phyloP scores from a whole-genome alignment of 1,140 invertebrate species.

The Bombus terrestris region DNA sequence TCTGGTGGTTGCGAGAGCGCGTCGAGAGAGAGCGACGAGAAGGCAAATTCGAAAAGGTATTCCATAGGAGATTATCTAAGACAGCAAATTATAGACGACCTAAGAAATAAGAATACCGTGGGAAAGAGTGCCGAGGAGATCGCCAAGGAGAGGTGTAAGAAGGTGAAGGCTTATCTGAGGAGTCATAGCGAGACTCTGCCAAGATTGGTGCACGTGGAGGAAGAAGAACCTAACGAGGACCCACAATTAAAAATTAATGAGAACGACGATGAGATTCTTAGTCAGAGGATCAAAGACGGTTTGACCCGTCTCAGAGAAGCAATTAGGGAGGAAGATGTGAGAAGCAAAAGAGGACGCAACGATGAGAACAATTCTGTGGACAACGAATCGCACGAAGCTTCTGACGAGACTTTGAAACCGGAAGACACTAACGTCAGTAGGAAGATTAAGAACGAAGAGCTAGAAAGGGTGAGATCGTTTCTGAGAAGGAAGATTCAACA shows the following conservation, averaged over 20 bases:
- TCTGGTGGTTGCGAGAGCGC: conserved; percentile 28
- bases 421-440: no score
- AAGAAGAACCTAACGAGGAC: conserved; percentile 6
- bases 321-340: neutral
- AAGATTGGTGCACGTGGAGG: conserved; percentile 28
- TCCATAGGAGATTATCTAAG: conserved; percentile 72
- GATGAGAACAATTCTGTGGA: neutral
- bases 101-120: conserved; percentile 43
- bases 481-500: conserved; percentile 67
- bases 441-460: conserved; percentile 47
- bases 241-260: neutral
- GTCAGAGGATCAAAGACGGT: conserved; percentile 15
- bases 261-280: neutral
- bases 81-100: conserved; percentile 73
- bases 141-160: conserved; percentile 65
- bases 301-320: neutral
- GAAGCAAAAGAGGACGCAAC: neutral
- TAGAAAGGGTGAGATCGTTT: conserved; percentile 67
- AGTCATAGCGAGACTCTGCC: conserved; percentile 57
- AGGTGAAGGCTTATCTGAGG: conserved; percentile 67
- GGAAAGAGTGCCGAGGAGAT: conserved; percentile 62
- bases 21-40: neutral
- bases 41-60: conserved; percentile 57
- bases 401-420: neutral
- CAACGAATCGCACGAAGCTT: no score